These are phyloP conservation scores for Troilus luridus DNA, from an alignment of 2,888 invertebrate genomes.

Conservation along the genomic window DNA sequence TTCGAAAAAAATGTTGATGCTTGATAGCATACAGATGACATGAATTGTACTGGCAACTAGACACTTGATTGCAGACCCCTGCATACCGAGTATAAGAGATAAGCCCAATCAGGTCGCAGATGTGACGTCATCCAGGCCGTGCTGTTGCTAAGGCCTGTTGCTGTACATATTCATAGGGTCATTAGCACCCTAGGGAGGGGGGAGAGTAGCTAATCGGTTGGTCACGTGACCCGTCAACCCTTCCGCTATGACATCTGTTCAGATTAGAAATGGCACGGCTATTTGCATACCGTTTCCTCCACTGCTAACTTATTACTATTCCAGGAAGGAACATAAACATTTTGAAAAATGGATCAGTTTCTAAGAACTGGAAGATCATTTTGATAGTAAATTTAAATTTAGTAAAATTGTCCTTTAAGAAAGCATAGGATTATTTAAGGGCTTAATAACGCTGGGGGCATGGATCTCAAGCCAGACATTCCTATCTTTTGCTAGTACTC, in stretches of 20 bases:
- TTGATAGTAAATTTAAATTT: too few relatives aligned
- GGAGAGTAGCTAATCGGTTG: not conserved
- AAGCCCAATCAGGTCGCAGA: not conserved
- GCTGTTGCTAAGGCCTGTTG: conserved; percentile 36
- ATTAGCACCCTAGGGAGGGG: not conserved
- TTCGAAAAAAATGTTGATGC: too few relatives aligned
- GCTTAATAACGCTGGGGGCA: too few relatives aligned
- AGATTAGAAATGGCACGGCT: not conserved
- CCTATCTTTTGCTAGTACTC: too few relatives aligned
- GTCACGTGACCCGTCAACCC: conserved; percentile 9
- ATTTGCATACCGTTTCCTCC: not conserved
- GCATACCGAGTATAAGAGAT: not conserved
- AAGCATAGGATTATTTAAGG: too few relatives aligned
- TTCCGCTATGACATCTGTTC: conserved; percentile 29
- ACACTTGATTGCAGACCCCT: not conserved
- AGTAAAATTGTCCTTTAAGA: too few relatives aligned
- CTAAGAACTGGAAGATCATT: too few relatives aligned
- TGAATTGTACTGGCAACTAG: not conserved
- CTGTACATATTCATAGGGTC: conserved; percentile 45
- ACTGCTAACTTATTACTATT: not conserved
- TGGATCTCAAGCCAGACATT: too few relatives aligned
- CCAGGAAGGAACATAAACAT: too few relatives aligned
- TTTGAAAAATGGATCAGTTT: too few relatives aligned
- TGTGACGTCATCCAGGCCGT: not conserved
- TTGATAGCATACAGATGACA: too few relatives aligned